These are phyloP conservation scores for Melanophora roralis DNA, from an alignment of 2,888 invertebrate genomes.

Conservation along the genomic window DNA sequence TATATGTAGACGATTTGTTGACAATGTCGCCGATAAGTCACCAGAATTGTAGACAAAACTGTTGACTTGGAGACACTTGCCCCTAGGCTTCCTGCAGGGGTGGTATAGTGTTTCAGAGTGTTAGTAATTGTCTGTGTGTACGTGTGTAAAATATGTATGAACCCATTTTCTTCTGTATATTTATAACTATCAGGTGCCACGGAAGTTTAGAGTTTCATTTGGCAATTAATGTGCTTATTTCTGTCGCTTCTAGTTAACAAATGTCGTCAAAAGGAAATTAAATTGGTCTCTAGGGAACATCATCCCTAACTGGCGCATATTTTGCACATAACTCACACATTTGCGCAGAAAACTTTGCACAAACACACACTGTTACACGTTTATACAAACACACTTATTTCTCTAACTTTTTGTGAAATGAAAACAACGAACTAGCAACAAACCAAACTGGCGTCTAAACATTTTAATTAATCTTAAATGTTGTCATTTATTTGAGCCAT, in stretches of 20 bases:
- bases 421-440: slow-evolving; percentile 5
- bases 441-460: slow-evolving; percentile 48
- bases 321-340: neutral
- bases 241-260: slow-evolving; percentile 59
- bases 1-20: no score
- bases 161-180: no score
- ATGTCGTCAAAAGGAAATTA: slow-evolving; percentile 60
- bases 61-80: no score
- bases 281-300: slow-evolving; percentile 49
- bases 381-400: neutral
- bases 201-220: slow-evolving; percentile 59
- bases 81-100: no score
- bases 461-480: slow-evolving; percentile 58
- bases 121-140: slow-evolving; percentile 5
- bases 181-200: slow-evolving; percentile 57
- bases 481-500: slow-evolving; percentile 46
- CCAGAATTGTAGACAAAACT: no score
- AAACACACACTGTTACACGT: neutral
- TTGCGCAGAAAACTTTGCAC: neutral
- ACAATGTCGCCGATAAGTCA: no score
- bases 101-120: slow-evolving; percentile 5
- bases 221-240: slow-evolving; percentile 60
- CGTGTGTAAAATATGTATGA: no score
- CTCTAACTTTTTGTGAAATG: neutral
- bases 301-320: slow-evolving; percentile 16